Percentiles rank a stretch among this genome's conserved stretches.
phyloP scores from a whole-genome alignment of 2,113 vertebrate species.

The Pomatorhinus ruficollis region DNA sequence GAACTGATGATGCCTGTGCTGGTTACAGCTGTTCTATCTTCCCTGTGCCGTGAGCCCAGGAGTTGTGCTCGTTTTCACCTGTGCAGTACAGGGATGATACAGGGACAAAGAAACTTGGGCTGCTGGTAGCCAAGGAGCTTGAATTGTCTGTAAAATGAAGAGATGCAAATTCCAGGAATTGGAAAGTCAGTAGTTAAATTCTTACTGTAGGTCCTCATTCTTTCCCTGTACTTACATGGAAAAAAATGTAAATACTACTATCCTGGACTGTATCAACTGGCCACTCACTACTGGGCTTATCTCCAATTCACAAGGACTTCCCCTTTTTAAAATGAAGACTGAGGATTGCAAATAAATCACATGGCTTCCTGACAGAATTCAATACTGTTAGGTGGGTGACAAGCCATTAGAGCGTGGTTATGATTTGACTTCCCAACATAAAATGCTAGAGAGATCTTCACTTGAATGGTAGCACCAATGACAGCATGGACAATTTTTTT shows the following conservation, averaged over 20 bases:
- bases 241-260: background rate
- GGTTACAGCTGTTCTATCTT: accelerated
- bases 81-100: background rate
- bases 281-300: background rate
- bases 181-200: background rate
- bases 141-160: background rate
- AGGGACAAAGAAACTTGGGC: background rate
- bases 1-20: background rate
- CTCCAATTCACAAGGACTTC: background rate
- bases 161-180: background rate
- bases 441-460: background rate
- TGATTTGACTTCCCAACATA: background rate
- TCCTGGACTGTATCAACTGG: accelerated
- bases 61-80: background rate
- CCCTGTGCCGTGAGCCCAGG: background rate
- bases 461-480: background rate
- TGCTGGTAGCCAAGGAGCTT: background rate
- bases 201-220: background rate
- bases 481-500: background rate
- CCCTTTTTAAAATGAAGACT: background rate
- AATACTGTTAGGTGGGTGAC: background rate
- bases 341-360: background rate
- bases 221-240: background rate
- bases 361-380: background rate
- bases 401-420: background rate